Base-by-base conservation (phyloP, 1,140 invertebrate species). In the Colletes latitarsis region DNA sequence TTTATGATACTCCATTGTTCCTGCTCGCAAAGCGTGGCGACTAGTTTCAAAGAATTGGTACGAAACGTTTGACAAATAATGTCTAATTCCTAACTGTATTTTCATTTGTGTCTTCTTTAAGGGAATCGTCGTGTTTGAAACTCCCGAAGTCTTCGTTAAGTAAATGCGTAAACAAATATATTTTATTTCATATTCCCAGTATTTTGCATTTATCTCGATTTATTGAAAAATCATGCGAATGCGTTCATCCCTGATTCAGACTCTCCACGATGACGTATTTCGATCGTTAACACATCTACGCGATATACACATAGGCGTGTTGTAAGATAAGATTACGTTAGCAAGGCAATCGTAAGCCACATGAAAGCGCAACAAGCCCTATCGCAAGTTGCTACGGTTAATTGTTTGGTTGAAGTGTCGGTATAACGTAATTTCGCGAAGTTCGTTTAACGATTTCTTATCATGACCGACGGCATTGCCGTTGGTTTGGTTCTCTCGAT, bases 281-380 rank as follows among this genome's bases (percentile, higher is more conserved):
- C n/a, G 17, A 82, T 74, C 43, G 39, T 58, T 62, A 64, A 79
- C 70, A 49, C 55, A 72, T 49, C 15, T 52, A 41, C 66, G 52
- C 21, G 69, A 73, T 74, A 69, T 62, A 52, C 17, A 53, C 43
- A 67, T 68, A 41, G 10, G 43, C 21, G 14, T 60, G 43, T 19
- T n/a, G 14, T 12, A 9, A 75, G 84, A 86, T 86, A 86, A 86
- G 84, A 86, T 85, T 85, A 85, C 58, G 30, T 75, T 70, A 60
- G 49, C 8, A 46, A 49, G 49, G 17, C 74, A 17, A 69, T 85
- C 72, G 53, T 60, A 55, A 78, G 69, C 19, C 12, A n/a, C 6
- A 55, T 19, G 41, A 72, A 55, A 71, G 66, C 19, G 9, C 58
- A 49, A 43, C 30, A 43, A 68, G 68, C 41, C n/a, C 19, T 81